These are phyloP conservation scores for Gymnocheta viridis DNA, from an alignment of 2,888 invertebrate genomes.

Conservation along the genomic window DNA sequence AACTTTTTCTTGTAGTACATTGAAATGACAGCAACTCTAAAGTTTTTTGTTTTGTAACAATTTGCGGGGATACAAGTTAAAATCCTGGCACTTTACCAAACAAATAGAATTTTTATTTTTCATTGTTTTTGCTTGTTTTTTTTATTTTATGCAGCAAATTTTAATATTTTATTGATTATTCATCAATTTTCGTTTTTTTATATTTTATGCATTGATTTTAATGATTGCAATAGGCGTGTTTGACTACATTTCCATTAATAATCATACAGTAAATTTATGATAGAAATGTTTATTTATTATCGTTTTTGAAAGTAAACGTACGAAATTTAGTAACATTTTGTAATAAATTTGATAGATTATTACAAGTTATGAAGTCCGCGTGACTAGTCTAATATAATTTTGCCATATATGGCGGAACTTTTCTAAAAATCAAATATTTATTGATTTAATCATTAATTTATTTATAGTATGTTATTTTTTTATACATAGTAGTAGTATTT, in stretches of 20 bases:
- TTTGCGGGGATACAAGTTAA: constrained; percentile 25
- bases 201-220: background rate
- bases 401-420: background rate
- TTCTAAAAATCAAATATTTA: background rate
- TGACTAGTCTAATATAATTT: no score
- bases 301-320: no score
- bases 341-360: no score
- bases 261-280: no score
- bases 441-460: background rate
- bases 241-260: no score
- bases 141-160: constrained; percentile 43
- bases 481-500: no score
- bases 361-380: no score
- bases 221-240: background rate
- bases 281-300: no score
- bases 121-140: background rate
- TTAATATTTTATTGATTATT: constrained; percentile 55
- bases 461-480: background rate
- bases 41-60: constrained; percentile 11
- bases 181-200: constrained; percentile 20
- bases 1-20: constrained; percentile 39
- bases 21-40: constrained; percentile 38
- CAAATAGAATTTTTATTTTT: constrained; percentile 25
- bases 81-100: constrained; percentile 61
- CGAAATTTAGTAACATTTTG: no score